Conservation (phyloP, 1,140 invertebrate genomes). For the Nilaparvata lugens region DNA sequence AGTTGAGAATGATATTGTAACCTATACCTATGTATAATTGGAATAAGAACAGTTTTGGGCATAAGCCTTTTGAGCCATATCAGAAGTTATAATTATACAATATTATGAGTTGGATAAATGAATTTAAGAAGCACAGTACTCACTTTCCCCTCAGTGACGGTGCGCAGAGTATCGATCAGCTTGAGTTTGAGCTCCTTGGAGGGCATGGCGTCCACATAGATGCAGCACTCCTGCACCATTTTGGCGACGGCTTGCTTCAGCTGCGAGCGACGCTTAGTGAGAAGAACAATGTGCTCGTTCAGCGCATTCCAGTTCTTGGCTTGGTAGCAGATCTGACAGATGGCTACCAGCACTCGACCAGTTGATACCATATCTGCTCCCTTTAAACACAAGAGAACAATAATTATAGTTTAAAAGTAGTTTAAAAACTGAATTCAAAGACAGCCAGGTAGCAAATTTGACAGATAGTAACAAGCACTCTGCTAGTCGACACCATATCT, state of each 20-base stretch:
- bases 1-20: too few relatives aligned
- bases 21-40: too few relatives aligned
- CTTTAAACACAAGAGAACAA: slow-evolving; percentile 36
- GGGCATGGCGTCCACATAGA: slow-evolving; percentile 89
- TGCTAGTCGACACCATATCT: slow-evolving; percentile 90
- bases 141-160: slow-evolving; percentile 94
- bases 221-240: slow-evolving; percentile 97
- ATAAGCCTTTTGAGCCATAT: too few relatives aligned
- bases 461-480: slow-evolving; percentile 86
- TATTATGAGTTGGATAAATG: neutral
- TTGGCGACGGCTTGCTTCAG: slow-evolving; percentile 96
- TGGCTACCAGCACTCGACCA: slow-evolving; percentile 82
- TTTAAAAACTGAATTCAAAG: too few relatives aligned
- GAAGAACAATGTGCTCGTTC: slow-evolving; percentile 86
- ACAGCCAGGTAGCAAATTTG: slow-evolving; percentile 91
- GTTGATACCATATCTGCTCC: slow-evolving; percentile 93
- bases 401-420: too few relatives aligned
- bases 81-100: too few relatives aligned
- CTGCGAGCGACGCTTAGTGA: slow-evolving; percentile 92
- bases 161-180: slow-evolving; percentile 90
- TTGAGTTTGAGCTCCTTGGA: slow-evolving; percentile 86
- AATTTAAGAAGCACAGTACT: too few relatives aligned
- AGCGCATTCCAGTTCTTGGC: slow-evolving; percentile 86
- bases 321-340: slow-evolving; percentile 91
- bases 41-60: too few relatives aligned